phyloP scores from a whole-genome alignment of 1,140 invertebrate genomes.

The Drosophila santomea region DNA sequence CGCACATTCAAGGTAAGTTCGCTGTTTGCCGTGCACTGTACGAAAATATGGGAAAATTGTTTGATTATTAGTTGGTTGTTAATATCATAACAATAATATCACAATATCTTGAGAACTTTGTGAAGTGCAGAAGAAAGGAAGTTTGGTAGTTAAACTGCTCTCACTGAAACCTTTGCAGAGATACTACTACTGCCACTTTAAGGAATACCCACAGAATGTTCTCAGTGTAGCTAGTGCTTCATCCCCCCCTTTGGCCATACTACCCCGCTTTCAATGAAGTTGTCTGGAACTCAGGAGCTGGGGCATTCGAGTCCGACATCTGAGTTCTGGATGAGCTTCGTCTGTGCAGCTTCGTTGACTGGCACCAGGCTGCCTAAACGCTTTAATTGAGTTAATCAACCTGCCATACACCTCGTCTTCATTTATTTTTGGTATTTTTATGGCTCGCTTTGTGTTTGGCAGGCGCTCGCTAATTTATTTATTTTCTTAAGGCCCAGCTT shows the following conservation, averaged over 20 bases:
- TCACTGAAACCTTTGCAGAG: no score
- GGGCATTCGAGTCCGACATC: conserved; percentile 5
- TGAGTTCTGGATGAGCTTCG: not conserved
- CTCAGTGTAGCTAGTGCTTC: not conserved
- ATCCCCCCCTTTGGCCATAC: no score
- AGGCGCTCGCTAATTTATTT: conserved; percentile 66
- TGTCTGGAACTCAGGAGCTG: conserved; percentile 12
- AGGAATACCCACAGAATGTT: not conserved
- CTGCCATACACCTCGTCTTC: conserved; percentile 25
- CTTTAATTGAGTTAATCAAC: conserved; percentile 78
- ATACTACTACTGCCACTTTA: no score
- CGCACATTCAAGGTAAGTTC: conserved; percentile 83
- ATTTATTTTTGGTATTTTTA: conserved; percentile 71
- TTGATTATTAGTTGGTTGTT: no score
- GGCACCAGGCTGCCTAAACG: conserved; percentile 70
- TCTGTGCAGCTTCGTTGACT: conserved; percentile 38
- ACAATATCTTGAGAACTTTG: no score
- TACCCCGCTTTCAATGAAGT: conserved; percentile 12
- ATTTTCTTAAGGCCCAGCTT: conserved; percentile 56
- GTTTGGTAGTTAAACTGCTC: no score
- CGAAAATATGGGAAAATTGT: not conserved
- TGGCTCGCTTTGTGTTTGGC: conserved; percentile 49
- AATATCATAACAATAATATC: no score
- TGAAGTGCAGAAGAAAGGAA: no score
- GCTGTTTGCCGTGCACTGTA: not conserved